Base-by-base conservation (phyloP, 2,888 invertebrate genomes). In the Leucozona laternaria region DNA sequence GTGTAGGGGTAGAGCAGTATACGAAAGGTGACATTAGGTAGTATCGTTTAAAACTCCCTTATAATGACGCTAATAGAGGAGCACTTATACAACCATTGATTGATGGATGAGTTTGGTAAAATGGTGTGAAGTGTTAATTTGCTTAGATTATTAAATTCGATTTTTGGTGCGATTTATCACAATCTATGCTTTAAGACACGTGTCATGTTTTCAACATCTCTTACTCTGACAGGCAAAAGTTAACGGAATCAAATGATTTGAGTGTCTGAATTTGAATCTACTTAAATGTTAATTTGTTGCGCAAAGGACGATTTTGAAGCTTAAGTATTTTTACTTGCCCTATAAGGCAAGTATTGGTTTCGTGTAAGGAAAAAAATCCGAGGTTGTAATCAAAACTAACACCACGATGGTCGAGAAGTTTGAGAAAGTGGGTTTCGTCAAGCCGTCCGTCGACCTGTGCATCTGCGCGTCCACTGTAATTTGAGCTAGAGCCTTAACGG, bases 11-110 rank as follows among this genome's bases (percentile, higher is more conserved):
- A 20, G 13, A 37, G 40, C n/a, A n/a, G n/a, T n/a, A n/a, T 48
- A 64, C 48, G 31, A 13, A 34, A 34, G 20, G 7, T 66, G 48
- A 66, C 48, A 34, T 31, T 34, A 31, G 48, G 11, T 28, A 31
- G 31, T 22, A 31, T 66, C 66, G 45, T 48, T 66, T 17, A 28
- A 48, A 34, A 31, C 6, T 48, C 28, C 31, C 5, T 48, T 28
- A 45, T 31, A 48, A 48, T 66, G n/a, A 66, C 20, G 22, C 20
- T 66, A 48, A 48, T 48, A 31, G 31, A 66, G 15, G 8, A 43
- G 48, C 64, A 45, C 43, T 64, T 48, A 48, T 1, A 64, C n/a
- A 20, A 2, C 15, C 13, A 48, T 31, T 66, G 66, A 66, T 66
- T 66, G 48, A 66, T 48, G 45, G 28, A 48, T 66, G 28, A 28